Percentiles rank a stretch among this genome's conserved stretches.
Conservation (phyloP, 2,113 vertebrate species). For the Strix uralensis region DNA sequence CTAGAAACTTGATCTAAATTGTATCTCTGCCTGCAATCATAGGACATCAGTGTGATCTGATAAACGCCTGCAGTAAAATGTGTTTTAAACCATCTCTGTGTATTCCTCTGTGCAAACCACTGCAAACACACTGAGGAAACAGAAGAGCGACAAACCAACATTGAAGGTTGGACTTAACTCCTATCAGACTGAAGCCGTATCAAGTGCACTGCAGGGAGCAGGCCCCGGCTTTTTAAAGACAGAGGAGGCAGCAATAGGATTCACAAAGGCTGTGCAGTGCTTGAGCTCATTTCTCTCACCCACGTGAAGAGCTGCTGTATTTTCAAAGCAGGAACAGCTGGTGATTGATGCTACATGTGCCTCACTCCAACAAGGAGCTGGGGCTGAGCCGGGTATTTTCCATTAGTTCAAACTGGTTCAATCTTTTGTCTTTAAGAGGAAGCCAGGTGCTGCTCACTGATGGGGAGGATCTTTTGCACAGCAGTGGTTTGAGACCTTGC, state of each 20-base stretch:
- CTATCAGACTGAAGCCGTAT: background rate
- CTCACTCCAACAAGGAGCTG: background rate
- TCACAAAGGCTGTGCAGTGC: background rate
- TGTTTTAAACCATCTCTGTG: background rate
- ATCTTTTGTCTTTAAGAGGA: background rate
- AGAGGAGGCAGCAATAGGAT: background rate
- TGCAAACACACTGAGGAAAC: background rate
- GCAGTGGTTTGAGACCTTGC: background rate
- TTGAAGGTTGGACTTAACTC: background rate
- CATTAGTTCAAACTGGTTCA: background rate
- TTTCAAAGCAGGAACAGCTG: conserved; percentile 8
- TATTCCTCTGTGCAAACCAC: background rate
- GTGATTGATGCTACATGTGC: background rate
- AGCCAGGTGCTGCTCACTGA: background rate
- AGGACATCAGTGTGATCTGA: background rate
- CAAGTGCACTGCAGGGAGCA: background rate
- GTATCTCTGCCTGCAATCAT: background rate
- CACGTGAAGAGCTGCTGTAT: background rate
- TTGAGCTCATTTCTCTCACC: background rate
- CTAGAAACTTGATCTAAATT: background rate
- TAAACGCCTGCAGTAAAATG: background rate
- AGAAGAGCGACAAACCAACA: background rate
- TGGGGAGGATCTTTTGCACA: background rate
- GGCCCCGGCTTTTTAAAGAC: background rate
- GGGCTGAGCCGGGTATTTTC: background rate